phyloP scores from a whole-genome alignment of 2,113 vertebrate species.

The Eulemur macaco region DNA sequence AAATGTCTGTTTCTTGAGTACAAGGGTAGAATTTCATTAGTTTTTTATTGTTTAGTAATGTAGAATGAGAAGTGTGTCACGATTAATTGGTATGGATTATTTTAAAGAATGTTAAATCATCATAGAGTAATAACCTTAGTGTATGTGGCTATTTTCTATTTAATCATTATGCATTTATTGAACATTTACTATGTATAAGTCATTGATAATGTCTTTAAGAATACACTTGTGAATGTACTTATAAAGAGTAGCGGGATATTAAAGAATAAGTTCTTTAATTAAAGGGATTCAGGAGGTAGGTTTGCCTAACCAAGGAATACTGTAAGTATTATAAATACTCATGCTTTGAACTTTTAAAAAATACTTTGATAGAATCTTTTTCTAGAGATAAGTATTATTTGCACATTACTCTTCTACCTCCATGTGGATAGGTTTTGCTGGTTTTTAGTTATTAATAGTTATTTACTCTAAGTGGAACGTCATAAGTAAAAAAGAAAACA shows the following conservation, averaged over 20 bases:
- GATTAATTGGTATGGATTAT: neutral
- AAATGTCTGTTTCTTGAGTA: neutral
- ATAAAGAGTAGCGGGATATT: neutral
- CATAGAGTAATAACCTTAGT: neutral
- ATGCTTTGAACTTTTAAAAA: neutral
- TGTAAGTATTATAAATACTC: conserved; percentile 13
- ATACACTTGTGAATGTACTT: neutral
- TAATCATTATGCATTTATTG: neutral
- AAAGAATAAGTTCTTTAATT: conserved; percentile 46
- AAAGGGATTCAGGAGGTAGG: neutral
- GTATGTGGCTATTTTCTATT: neutral
- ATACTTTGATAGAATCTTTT: neutral
- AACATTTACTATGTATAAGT: neutral
- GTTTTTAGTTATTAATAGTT: neutral
- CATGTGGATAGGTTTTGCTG: conserved; percentile 13
- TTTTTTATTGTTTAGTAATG: conserved; percentile 18
- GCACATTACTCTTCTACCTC: neutral
- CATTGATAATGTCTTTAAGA: conserved; percentile 9
- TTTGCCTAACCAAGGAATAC: conserved; percentile 28
- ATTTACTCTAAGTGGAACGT: neutral
- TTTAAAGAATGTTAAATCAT: conserved; percentile 25
- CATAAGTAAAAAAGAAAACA: neutral
- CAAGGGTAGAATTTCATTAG: neutral
- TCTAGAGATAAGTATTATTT: conserved; percentile 13
- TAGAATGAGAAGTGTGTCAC: neutral